Percentiles rank a stretch among this genome's conserved stretches.
These are phyloP conservation scores for Strigamia transsilvanica DNA, from an alignment of 2,888 invertebrate genomes.

Conservation along the genomic window DNA sequence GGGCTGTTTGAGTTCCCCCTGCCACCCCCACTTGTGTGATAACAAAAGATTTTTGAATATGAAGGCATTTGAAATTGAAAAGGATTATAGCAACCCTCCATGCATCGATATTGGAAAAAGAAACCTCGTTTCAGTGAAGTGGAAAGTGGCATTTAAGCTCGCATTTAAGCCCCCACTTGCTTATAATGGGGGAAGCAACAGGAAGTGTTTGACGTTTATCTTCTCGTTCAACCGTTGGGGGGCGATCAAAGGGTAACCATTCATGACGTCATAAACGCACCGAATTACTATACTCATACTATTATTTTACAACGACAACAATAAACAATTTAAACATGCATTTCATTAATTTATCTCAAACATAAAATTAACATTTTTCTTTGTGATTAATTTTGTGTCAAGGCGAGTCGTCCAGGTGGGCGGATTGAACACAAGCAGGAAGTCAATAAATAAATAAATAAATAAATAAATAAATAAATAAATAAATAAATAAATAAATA, in stretches of 20 bases:
- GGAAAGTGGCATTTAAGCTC: slow-evolving; percentile 22
- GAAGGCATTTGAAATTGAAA: slow-evolving; percentile 43
- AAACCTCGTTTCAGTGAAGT: slow-evolving; percentile 40
- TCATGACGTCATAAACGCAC: neutral
- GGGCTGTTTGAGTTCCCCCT: neutral
- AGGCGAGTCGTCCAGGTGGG: slow-evolving; percentile 17
- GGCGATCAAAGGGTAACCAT: slow-evolving; percentile 31
- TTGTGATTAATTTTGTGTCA: slow-evolving; percentile 28
- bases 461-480: neutral
- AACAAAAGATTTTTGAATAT: slow-evolving; percentile 43
- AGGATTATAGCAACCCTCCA: slow-evolving; percentile 26
- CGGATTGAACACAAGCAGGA: slow-evolving; percentile 16
- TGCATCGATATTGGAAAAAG: slow-evolving; percentile 27
- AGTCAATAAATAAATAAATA: slow-evolving; percentile 7
- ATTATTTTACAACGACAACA: neutral
- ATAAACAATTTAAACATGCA: neutral
- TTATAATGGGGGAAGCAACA: slow-evolving; percentile 34
- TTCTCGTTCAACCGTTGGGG: slow-evolving; percentile 28
- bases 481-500: neutral
- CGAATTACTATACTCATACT: too few species aligned
- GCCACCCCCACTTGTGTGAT: neutral
- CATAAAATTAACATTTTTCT: too few species aligned
- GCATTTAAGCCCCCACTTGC: slow-evolving; percentile 27
- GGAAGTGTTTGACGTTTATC: slow-evolving; percentile 43
- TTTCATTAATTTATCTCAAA: neutral